phyloP scores from a whole-genome alignment of 2,113 vertebrate species.

The Dicaeum eximium region DNA sequence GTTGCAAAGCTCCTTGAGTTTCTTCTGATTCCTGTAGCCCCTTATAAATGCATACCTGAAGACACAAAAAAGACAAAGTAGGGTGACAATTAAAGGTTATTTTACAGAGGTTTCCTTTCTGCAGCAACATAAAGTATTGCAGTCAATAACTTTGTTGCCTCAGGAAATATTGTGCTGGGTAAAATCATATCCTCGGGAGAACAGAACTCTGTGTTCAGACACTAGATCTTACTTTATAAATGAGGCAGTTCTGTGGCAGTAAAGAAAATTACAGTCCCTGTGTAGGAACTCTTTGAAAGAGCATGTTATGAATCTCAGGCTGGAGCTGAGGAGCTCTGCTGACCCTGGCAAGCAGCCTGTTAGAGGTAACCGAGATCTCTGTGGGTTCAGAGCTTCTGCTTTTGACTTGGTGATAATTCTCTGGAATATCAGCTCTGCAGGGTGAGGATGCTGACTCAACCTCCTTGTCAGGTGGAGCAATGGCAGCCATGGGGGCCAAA shows the following conservation, averaged over 20 bases:
- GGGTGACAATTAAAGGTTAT: neutral
- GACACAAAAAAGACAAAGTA: neutral
- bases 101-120: neutral
- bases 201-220: neutral
- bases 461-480: neutral
- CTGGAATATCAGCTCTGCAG: neutral
- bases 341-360: neutral
- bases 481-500: neutral
- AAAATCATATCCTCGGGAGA: neutral
- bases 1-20: neutral
- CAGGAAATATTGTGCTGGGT: neutral
- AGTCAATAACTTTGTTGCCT: constrained; percentile 3
- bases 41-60: neutral
- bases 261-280: neutral
- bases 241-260: neutral
- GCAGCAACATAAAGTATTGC: neutral
- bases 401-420: neutral
- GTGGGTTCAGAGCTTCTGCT: neutral
- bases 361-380: neutral
- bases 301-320: neutral
- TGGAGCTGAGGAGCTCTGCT: neutral
- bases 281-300: neutral
- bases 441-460: neutral
- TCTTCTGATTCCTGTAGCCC: neutral
- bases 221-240: constrained; percentile 10